Conservation (phyloP, 2,113 vertebrate genomes). For the Falcunculus frontatus region DNA sequence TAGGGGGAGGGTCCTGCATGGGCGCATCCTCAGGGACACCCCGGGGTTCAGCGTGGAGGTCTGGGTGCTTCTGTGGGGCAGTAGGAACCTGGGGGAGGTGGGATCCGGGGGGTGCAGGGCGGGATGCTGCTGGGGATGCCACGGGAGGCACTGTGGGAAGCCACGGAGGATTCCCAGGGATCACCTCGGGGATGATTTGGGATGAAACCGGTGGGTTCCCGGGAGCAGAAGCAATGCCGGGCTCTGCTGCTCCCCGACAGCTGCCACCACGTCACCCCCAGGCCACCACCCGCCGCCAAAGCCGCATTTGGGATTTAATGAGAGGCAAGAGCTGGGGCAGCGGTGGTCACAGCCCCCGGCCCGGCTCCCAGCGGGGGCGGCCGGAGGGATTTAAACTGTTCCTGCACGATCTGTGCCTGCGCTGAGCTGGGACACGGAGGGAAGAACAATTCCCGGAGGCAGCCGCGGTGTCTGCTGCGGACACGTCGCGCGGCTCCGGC, state of each 20-base stretch:
- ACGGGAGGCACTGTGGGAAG: neutral
- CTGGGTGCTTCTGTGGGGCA: neutral
- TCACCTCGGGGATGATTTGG: neutral
- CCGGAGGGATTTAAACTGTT: neutral
- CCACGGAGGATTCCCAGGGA: neutral
- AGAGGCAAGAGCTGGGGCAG: neutral
- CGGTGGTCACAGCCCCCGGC: neutral
- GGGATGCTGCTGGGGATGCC: neutral
- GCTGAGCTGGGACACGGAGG: neutral
- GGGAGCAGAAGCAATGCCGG: neutral
- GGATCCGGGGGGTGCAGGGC: neutral
- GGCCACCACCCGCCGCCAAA: neutral
- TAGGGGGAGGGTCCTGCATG: neutral
- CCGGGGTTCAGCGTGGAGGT: accelerated
- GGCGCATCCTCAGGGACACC: neutral
- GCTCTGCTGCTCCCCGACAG: neutral
- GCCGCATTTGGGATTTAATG: neutral
- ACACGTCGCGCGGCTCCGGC: neutral
- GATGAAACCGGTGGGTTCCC: neutral
- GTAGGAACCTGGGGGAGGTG: neutral
- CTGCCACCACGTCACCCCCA: neutral
- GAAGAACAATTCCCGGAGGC: conserved; percentile 30
- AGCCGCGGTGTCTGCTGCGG: neutral
- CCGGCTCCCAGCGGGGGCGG: neutral
- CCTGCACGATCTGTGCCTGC: neutral